Evolutionary conservation across 2,797 vertebrate species (phyloP), one percentile per base, ranked within the genome.

Genomic region (Sylvia borin): DNA sequence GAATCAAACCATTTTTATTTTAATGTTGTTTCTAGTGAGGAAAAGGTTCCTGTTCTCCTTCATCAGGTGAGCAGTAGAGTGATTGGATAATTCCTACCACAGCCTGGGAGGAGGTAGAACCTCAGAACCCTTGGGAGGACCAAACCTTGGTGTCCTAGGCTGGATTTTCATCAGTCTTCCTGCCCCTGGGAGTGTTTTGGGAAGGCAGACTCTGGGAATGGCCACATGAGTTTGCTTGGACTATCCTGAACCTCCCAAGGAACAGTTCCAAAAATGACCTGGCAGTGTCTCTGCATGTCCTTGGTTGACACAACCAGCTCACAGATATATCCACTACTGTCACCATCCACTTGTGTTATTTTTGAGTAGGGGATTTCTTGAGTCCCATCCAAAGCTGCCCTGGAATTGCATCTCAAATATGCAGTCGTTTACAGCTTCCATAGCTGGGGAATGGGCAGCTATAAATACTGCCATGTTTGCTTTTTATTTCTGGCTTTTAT

Each of bases 261-360:
- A 96, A 91, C 95, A 91, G 92, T 96, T 96, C 96, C 95, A 96
- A 94, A 96, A 96, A 92, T 73, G 95, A 95, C 90, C 96, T 96
- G 95, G 95, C 95, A 95, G 93, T 94, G 93, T 91, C 95, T 95
- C 85, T 90, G 76, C 89, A 45, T 95, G 95, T 95, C 93, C 95
- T 94, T 90, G 93, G 61, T 93, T 96, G 92, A 94, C 95, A 92
- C 91, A 92, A 92, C 72, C 78, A 95, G 81, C 73, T 82, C 74
- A 40, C 93, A 91, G 95, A 96, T 97, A 95, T 92, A 96, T 95
- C 91, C 85, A 83, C 93, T 91, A 88, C 96, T 94, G 95, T 94
- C 95, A 88, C 93, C 91, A 93, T 94, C 93, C 85, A 88, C 92
- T 97, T 96, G 91, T 85, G 95, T 95, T 95, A 92, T 92, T 96